A percentile compares a stretch with the other conserved stretches of the same genome.
Conservation (phyloP, 2,113 vertebrate species). For the Cottus gobio region DNA sequence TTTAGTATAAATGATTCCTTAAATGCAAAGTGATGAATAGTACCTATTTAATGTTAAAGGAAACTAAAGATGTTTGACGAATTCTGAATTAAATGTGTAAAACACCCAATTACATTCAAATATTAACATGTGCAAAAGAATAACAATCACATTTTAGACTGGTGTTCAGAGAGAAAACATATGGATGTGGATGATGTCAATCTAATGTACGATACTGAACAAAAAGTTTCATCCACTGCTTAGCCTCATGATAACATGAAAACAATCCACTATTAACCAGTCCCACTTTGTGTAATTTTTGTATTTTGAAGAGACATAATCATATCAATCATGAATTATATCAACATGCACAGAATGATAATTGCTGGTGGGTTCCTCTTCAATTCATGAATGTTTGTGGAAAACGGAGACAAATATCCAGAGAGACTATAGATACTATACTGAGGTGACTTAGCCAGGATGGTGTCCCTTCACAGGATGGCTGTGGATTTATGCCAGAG, state of each 20-base stretch:
- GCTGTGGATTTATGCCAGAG: constrained; percentile 47
- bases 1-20: not conserved
- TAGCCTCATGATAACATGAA: not conserved
- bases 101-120: not conserved
- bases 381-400: not conserved
- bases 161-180: not conserved
- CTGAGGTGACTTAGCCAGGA: constrained; percentile 54
- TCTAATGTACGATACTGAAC: not conserved
- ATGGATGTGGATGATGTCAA: not conserved
- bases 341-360: not conserved
- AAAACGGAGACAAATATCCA: constrained; percentile 23
- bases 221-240: not conserved
- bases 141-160: not conserved
- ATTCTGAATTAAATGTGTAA: not conserved
- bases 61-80: not conserved
- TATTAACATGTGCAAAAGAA: too few species aligned
- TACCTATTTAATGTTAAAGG: not conserved
- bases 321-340: not conserved
- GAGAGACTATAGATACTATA: constrained; percentile 30
- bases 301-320: not conserved
- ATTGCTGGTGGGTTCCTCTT: not conserved
- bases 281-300: not conserved
- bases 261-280: not conserved
- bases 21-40: not conserved
- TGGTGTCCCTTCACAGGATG: constrained; percentile 50